phyloP scores from a whole-genome alignment of 2,113 vertebrate genomes.

The Microcebus tavaratra region DNA sequence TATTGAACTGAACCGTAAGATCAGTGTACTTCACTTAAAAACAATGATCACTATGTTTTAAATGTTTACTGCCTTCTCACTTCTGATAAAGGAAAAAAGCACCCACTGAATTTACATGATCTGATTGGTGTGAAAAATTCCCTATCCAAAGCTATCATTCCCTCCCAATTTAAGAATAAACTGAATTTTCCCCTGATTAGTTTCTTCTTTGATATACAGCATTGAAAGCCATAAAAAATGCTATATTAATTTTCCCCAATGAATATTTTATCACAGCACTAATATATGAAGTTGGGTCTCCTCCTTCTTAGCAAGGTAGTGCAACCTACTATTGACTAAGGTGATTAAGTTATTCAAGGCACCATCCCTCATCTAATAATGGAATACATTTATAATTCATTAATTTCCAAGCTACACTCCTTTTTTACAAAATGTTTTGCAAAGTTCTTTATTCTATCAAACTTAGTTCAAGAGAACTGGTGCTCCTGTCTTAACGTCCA shows the following conservation, averaged over 20 bases:
- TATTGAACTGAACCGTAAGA: background rate
- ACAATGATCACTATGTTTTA: background rate
- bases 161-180: background rate
- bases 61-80: background rate
- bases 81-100: background rate
- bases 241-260: background rate
- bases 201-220: constrained; percentile 21
- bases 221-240: background rate
- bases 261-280: background rate
- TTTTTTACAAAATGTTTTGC: background rate
- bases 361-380: background rate
- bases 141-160: background rate
- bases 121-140: background rate
- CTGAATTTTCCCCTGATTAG: background rate
- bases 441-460: background rate
- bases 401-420: background rate
- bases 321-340: background rate
- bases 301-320: background rate
- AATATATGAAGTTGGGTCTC: background rate
- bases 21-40: background rate
- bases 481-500: background rate
- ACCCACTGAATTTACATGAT: background rate
- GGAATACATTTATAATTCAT: background rate
- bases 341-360: background rate
- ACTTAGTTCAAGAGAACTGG: background rate